Evolutionary conservation across 2,797 vertebrate species (phyloP), one percentile per base, ranked within the genome.

Genomic region (Chelon auratus): DNA sequence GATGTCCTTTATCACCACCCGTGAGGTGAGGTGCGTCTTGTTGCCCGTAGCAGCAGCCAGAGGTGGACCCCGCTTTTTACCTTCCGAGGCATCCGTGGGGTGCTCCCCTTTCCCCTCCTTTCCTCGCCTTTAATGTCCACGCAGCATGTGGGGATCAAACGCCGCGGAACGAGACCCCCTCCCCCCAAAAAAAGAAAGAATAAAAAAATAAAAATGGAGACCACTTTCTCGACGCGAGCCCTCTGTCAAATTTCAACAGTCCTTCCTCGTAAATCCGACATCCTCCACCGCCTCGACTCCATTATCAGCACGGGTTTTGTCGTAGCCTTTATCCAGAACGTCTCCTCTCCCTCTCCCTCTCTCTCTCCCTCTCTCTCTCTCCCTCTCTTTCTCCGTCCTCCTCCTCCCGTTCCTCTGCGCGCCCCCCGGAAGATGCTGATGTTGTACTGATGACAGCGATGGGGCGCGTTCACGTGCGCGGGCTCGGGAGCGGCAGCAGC

Each of bases 371-470:
- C 58, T 71, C 63, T 66, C 65, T 55, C 52, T 52, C 62, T 50
- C 66, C 50, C 64, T 66, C 70, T 62, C 60, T 57, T 36, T 47
- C 68, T 75, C 52, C 70, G 75, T 84, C 79, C 67, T 82, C 82
- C 81, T 87, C 75, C 78, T 72, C 77, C 79, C 59, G 65, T 80
- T 77, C 67, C 73, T 78, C 76, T 73, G 85, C 83, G 85, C 87
- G 51, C 78, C 68, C 82, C 71, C 81, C 80, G 83, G 85, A 91
- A 89, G 90, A 90, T 91, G 89, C 89, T 93, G 90, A 92, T 92
- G 89, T 89, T 91, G 87, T 89, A 82, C 86, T 90, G 88, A 92
- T 92, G 88, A 92, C 88, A 88, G 85, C 56, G 77, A 83, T 68
- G 80, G 67, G 18, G 89, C 84, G 84, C 89, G 81, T 72, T 88